Evolutionary conservation across 35 echinoderm and acorn worm genomes (phyloP).

Genomic region (Chiridota heheva): DNA sequence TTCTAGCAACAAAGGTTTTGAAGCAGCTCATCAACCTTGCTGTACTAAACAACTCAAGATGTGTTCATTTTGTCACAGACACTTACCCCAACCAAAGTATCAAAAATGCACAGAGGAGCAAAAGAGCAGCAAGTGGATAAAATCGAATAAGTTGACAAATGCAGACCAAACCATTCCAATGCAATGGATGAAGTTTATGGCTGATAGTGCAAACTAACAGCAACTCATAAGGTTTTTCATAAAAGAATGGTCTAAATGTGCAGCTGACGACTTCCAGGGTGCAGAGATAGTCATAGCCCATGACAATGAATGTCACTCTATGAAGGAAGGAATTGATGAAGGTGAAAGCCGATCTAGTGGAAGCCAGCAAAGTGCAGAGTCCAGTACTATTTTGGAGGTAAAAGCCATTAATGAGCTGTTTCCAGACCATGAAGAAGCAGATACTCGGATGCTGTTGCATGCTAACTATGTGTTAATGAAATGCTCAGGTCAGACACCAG

Average conservation of each 20-base stretch:
- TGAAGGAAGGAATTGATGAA: not conserved
- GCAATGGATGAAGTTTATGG: constrained; percentile 74
- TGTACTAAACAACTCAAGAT: not conserved
- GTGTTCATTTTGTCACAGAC: constrained; percentile 71
- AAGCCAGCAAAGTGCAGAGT: too few relatives aligned
- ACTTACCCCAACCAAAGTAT: constrained; percentile 66
- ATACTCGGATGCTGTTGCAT: constrained; percentile 63
- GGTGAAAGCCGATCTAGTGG: not conserved
- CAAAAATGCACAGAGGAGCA: constrained; percentile 63
- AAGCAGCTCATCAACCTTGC: constrained; percentile 12
- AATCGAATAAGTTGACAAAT: constrained; percentile 8
- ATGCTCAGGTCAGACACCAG: not conserved
- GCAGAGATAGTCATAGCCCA: constrained; percentile 38
- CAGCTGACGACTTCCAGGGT: constrained; percentile 13
- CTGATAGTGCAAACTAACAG: constrained; percentile 28
- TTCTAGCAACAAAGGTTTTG: constrained; percentile 19
- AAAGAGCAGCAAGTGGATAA: constrained; percentile 56
- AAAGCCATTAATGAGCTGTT: constrained; percentile 16
- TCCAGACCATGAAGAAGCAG: constrained; percentile 68
- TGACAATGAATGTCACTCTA: constrained; percentile 52
- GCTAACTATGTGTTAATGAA: constrained; percentile 29
- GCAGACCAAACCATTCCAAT: constrained; percentile 47
- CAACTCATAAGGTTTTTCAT: constrained; percentile 55
- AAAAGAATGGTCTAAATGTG: constrained; percentile 26
- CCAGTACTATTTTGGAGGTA: too few relatives aligned